Conservation (phyloP, 2,888 invertebrate species). For the Latrodectus elegans region DNA sequence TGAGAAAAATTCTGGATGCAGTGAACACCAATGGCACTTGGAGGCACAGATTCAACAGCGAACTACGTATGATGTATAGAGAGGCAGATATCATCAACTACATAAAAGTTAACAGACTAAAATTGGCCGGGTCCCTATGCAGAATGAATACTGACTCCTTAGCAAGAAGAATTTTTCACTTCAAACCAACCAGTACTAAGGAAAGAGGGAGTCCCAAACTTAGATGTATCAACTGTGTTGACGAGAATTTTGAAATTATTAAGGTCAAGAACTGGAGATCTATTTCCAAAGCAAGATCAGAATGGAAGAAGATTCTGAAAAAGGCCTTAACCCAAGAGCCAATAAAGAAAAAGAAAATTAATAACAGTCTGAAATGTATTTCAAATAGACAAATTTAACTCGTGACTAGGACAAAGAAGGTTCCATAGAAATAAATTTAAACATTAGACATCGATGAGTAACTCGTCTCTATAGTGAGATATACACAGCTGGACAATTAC, state of each 20-base stretch:
- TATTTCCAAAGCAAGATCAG: too few relatives aligned
- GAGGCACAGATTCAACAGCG: not conserved
- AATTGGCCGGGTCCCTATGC: not conserved
- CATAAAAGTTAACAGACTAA: not conserved
- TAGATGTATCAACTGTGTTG: not conserved
- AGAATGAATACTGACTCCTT: not conserved
- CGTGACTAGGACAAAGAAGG: too few relatives aligned
- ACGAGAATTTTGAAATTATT: not conserved
- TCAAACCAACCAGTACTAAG: not conserved
- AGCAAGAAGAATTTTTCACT: not conserved
- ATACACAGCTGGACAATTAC: too few relatives aligned
- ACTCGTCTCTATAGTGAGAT: too few relatives aligned
- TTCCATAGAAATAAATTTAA: too few relatives aligned
- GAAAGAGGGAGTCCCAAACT: not conserved
- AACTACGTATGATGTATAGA: not conserved
- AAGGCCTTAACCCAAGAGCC: not conserved
- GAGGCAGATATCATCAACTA: not conserved
- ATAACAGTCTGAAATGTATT: too few relatives aligned
- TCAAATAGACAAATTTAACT: too few relatives aligned
- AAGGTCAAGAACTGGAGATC: too few relatives aligned
- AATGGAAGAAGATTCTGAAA: not conserved
- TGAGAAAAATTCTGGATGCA: not conserved
- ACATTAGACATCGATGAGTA: too few relatives aligned
- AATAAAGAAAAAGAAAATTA: too few relatives aligned
- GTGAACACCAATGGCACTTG: not conserved